phyloP scores from a whole-genome alignment of 1,140 invertebrate species.

The Helicoverpa armigera region DNA sequence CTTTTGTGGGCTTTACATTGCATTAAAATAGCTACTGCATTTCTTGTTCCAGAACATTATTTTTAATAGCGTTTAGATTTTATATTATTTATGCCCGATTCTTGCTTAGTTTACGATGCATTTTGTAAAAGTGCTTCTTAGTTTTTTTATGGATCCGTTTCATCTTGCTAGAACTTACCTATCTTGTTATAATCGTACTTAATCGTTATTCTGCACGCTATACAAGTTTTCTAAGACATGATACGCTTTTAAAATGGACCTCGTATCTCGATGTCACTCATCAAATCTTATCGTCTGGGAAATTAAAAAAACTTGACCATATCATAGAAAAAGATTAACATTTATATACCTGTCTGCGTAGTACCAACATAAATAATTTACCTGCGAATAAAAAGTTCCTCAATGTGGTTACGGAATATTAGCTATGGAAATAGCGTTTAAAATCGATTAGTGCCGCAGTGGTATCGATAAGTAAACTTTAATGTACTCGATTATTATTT shows the following conservation, averaged over 20 bases:
- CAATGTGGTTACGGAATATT: constrained; percentile 38
- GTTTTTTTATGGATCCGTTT: too few relatives aligned
- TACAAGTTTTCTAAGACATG: too few relatives aligned
- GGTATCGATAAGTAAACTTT: constrained; percentile 37
- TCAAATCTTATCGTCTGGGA: too few relatives aligned
- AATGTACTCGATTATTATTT: background rate
- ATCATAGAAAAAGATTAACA: too few relatives aligned
- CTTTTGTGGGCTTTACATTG: constrained; percentile 41
- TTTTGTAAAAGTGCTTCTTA: background rate
- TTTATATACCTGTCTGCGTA: too few relatives aligned
- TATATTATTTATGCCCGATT: background rate
- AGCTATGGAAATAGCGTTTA: constrained; percentile 39
- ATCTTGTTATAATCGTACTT: too few relatives aligned
- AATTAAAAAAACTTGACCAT: too few relatives aligned
- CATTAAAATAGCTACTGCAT: constrained; percentile 34
- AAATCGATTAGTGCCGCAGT: constrained; percentile 37
- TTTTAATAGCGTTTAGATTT: background rate
- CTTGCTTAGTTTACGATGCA: background rate
- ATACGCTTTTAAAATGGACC: too few relatives aligned
- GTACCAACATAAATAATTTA: background rate
- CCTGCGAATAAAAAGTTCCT: constrained; percentile 8
- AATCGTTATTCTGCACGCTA: too few relatives aligned
- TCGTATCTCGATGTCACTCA: too few relatives aligned
- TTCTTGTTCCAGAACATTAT: background rate
- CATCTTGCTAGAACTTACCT: too few relatives aligned